These are phyloP conservation scores for Tribolium castaneum DNA, from an alignment of 1,140 invertebrate genomes.

Conservation along the genomic window DNA sequence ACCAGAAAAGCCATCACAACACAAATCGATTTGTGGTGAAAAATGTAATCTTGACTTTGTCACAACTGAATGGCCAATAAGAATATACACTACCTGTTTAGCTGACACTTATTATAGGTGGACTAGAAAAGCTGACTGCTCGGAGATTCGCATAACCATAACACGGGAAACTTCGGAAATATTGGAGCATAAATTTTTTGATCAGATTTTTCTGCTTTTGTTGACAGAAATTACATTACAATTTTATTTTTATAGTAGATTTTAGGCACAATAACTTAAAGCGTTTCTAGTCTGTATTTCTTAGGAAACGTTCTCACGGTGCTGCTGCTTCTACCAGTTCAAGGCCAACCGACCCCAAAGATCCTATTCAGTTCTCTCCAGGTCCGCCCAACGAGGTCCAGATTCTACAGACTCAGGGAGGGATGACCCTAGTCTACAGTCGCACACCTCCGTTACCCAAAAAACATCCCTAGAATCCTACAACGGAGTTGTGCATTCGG, in stretches of 20 bases:
- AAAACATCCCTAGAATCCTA: conserved; percentile 54
- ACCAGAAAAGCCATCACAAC: no score
- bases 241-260: neutral
- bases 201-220: neutral
- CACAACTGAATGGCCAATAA: no score
- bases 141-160: no score
- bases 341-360: conserved; percentile 46
- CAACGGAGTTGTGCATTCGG: conserved; percentile 42
- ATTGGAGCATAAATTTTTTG: no score
- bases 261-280: conserved; percentile 14
- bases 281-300: conserved; percentile 47
- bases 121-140: no score
- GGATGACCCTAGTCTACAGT: conserved; percentile 50
- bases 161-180: no score
- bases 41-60: no score
- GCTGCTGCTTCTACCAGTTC: conserved; percentile 46
- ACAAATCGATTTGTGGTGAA: no score
- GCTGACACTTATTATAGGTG: no score
- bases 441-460: conserved; percentile 51
- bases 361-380: conserved; percentile 51
- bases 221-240: neutral
- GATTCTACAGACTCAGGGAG: conserved; percentile 49
- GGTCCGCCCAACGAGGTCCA: conserved; percentile 45
- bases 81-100: no score
- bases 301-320: conserved; percentile 53